Base-by-base conservation (phyloP, 2,113 vertebrate genomes). In the Stegostoma tigrinum region DNA sequence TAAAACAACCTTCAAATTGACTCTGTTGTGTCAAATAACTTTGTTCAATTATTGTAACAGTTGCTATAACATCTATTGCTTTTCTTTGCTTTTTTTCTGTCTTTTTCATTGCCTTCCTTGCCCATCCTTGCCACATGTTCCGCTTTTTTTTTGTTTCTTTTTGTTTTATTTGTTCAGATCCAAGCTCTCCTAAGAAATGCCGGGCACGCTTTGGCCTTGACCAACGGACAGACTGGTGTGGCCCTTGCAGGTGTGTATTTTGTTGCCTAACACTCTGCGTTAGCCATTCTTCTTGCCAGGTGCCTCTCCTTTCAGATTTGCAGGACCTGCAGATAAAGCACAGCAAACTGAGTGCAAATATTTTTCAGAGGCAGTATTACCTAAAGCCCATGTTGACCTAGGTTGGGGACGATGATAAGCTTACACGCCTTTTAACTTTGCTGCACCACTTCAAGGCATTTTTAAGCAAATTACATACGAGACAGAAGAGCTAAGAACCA, bases 121-220 rank as follows among this genome's bases (percentile, higher is more conserved):
- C 97, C 97, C 97, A 96, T 95, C 93, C 97, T 97, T 97, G 97
- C 97, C 96, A 95, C 67, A 95, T 72, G 24, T 95, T 95, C 70
- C 97, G 72, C 90, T 95, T 95, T 85, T 55, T 52, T 72, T 52
- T 83, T 95, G 55, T 95, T 34, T 96, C 61, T 42, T 38, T 55
- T 97, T 96, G 97, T 96, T 96, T 96, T 97, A 97, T 98, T 97
- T 97, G 97, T 98, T 98, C 98, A 99, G 99, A 99, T 98, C 98
- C 98, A 96, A 98, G 99, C 98, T 99, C 99, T 97, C 99, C 99
- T 99, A 99, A 99, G 99, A 99, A 99, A 99, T 99, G 99, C 98
- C 98, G 99, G 98, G 99, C 99, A 98, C 99, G 99, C 98, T 99
- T 99, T 97, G 99, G 99, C 98, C 99, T 99, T 98, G 98, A 99